Conservation (phyloP, 2,113 vertebrate genomes). For the Fregetta grallaria region DNA sequence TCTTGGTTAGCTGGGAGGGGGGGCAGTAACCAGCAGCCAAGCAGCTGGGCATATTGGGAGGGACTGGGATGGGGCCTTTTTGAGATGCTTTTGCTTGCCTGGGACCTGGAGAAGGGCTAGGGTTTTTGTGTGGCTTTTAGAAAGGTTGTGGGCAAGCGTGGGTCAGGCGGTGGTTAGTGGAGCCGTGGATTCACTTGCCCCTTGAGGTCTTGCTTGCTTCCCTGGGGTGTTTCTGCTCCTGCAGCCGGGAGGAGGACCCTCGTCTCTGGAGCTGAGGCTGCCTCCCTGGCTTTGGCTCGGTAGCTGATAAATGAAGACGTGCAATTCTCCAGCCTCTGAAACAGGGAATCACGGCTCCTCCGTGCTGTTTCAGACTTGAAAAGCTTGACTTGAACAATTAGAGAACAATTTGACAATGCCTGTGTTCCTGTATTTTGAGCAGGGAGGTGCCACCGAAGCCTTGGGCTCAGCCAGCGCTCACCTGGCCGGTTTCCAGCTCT, state of each 20-base stretch:
- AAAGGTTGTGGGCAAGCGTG: not conserved
- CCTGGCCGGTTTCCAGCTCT: not conserved
- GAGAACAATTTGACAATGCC: not conserved
- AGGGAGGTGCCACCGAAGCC: not conserved
- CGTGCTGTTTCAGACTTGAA: not conserved
- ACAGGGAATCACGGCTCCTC: not conserved
- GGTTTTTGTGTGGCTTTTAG: not conserved
- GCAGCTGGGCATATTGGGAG: not conserved
- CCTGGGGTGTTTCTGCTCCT: not conserved
- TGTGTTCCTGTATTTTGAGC: not conserved
- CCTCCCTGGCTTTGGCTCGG: not conserved
- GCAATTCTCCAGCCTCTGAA: not conserved
- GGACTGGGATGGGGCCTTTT: not conserved
- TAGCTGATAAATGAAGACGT: not conserved
- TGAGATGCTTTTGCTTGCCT: not conserved
- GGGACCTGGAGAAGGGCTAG: not conserved
- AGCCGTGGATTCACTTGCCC: fast-evolving
- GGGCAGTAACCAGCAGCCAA: not conserved
- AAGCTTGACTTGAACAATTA: not conserved
- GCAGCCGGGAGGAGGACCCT: not conserved
- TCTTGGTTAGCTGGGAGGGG: not conserved
- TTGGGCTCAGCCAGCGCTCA: not conserved
- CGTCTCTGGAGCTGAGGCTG: not conserved
- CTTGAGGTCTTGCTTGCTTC: not conserved
- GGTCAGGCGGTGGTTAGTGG: fast-evolving